Conservation (phyloP, 2,113 vertebrate species). For the Stomatorhinus ivindoensis region DNA sequence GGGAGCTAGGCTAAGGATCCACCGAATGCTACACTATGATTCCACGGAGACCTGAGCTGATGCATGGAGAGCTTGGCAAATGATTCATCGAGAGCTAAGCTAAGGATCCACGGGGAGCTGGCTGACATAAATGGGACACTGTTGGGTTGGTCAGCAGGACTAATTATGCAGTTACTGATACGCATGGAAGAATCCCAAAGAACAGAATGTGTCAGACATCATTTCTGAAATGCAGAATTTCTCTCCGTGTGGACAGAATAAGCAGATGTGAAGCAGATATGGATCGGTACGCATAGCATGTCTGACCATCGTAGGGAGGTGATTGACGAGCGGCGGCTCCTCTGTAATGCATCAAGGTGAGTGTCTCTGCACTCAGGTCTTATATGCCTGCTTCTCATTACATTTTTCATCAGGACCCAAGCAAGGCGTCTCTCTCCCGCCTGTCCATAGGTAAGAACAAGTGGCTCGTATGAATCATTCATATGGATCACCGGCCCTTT, state of each 20-base stretch:
- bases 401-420: slow-evolving; percentile 28
- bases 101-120: background rate
- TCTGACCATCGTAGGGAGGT: background rate
- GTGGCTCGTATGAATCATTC: slow-evolving; percentile 6
- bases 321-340: background rate
- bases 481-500: slow-evolving; percentile 17
- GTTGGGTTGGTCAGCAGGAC: background rate
- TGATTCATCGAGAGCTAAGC: background rate
- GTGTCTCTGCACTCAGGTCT: background rate
- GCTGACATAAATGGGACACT: background rate
- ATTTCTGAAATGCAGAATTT: background rate
- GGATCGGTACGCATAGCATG: background rate
- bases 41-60: background rate
- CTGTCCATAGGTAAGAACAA: slow-evolving; percentile 45
- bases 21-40: background rate
- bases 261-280: background rate
- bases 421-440: slow-evolving; percentile 39
- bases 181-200: background rate
- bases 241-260: background rate
- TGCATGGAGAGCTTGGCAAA: background rate
- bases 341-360: background rate
- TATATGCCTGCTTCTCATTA: background rate
- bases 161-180: background rate
- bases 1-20: background rate
- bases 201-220: background rate